Conservation (phyloP, 2,888 invertebrate genomes). For the Pyrochroa serraticornis region DNA sequence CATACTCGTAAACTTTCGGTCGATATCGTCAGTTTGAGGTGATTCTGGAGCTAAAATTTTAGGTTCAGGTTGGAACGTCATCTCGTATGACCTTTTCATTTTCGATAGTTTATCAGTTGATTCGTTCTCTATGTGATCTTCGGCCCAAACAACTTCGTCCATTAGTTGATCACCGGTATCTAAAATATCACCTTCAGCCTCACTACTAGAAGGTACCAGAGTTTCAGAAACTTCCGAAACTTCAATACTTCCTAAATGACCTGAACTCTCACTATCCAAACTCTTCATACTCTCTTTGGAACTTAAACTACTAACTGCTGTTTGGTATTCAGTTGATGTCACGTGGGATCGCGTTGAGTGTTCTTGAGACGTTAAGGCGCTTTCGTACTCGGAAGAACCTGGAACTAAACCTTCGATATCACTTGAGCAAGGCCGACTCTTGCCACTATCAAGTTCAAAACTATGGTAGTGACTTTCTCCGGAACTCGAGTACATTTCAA, state of each 20-base stretch:
- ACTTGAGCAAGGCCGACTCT: constrained; percentile 82
- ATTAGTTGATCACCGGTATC: constrained; percentile 63
- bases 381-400: constrained; percentile 86
- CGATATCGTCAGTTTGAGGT: constrained; percentile 59
- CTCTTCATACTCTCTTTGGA: constrained; percentile 91
- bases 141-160: constrained; percentile 54
- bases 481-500: constrained; percentile 84
- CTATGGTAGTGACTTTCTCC: constrained; percentile 90
- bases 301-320: constrained; percentile 85
- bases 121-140: constrained; percentile 59
- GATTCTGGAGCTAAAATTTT: constrained; percentile 59
- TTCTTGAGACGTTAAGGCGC: constrained; percentile 81
- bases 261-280: constrained; percentile 87
- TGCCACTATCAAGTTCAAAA: constrained; percentile 76
- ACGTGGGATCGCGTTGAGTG: constrained; percentile 72
- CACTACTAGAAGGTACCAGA: constrained; percentile 86
- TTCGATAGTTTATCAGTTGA: constrained; percentile 67
- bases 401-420: constrained; percentile 81
- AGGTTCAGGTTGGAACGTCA: constrained; percentile 79
- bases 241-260: constrained; percentile 86
- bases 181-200: constrained; percentile 75
- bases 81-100: constrained; percentile 90
- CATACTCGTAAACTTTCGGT: constrained; percentile 63
- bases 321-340: constrained; percentile 85
- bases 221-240: constrained; percentile 93